phyloP scores from a whole-genome alignment of 2,797 vertebrate genomes.

The Anguilla obscura region DNA sequence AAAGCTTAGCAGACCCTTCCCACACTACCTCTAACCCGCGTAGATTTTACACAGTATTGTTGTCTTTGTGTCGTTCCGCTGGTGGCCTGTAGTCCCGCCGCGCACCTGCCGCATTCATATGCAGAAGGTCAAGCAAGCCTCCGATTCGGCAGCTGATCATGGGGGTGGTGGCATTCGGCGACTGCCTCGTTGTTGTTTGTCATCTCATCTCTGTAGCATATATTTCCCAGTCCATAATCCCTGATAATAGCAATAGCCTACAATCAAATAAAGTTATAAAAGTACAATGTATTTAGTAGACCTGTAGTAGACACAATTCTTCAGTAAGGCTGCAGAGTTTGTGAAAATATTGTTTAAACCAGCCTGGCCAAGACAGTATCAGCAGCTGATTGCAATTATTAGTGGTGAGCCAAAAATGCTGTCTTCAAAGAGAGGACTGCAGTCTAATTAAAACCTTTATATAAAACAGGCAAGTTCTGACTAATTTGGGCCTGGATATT shows the following conservation, averaged over 20 bases:
- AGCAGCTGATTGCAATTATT: conserved; percentile 48
- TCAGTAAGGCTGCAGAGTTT: neutral
- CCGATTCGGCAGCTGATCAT: neutral
- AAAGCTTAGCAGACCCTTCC: conserved; percentile 57
- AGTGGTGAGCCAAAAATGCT: conserved; percentile 47
- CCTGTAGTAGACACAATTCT: neutral
- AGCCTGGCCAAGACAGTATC: neutral
- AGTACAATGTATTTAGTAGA: neutral
- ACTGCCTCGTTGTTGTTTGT: conserved; percentile 10
- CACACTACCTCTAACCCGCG: conserved; percentile 49
- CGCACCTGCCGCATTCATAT: conserved; percentile 66
- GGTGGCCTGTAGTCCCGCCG: conserved; percentile 41
- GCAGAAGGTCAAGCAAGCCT: conserved; percentile 26
- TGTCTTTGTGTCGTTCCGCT: conserved; percentile 60
- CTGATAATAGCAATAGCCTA: neutral
- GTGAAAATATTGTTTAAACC: neutral
- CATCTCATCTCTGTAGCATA: neutral
- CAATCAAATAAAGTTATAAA: neutral
- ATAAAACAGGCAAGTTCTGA: conserved; percentile 44
- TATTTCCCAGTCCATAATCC: neutral
- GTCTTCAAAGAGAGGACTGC: conserved; percentile 55
- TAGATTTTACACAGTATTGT: conserved; percentile 55
- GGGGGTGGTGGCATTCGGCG: neutral
- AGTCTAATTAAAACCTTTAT: conserved; percentile 47
- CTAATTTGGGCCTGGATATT: conserved; percentile 46